Percentiles rank a stretch among this genome's conserved stretches.
phyloP scores from a whole-genome alignment of 2,888 invertebrate genomes.

The Acrobasis repandana region DNA sequence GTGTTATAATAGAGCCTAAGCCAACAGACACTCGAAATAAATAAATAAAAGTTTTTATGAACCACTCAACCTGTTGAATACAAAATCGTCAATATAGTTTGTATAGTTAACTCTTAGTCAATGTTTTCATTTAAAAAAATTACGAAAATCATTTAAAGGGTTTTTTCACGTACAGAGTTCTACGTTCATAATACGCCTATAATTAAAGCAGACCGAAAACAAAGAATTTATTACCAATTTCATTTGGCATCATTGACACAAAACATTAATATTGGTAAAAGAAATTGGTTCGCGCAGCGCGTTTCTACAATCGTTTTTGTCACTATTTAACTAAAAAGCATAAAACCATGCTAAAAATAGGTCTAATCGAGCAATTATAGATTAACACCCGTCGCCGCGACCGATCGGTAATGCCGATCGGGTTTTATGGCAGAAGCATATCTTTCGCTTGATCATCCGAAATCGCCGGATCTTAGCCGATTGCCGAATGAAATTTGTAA shows the following conservation, averaged over 20 bases:
- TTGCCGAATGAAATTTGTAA: slow-evolving; percentile 50
- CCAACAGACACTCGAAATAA: neutral
- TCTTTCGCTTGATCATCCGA: neutral
- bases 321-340: neutral
- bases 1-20: neutral
- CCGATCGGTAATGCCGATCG: slow-evolving; percentile 21
- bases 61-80: neutral
- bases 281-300: neutral
- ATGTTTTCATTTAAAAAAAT: too few relatives aligned
- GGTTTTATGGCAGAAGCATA: slow-evolving; percentile 14
- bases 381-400: slow-evolving; percentile 9
- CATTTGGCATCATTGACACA: too few relatives aligned
- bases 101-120: too few relatives aligned
- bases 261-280: neutral
- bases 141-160: too few relatives aligned
- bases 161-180: too few relatives aligned
- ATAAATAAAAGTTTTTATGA: neutral
- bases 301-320: neutral
- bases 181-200: too few relatives aligned
- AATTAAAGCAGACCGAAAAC: too few relatives aligned
- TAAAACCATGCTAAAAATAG: neutral
- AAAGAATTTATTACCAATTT: too few relatives aligned
- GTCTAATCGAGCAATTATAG: slow-evolving; percentile 12
- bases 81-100: too few relatives aligned
- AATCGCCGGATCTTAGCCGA: slow-evolving; percentile 30